These are phyloP conservation scores for Listrodromus nycthemerus DNA, from an alignment of 2,888 invertebrate genomes.

Conservation along the genomic window DNA sequence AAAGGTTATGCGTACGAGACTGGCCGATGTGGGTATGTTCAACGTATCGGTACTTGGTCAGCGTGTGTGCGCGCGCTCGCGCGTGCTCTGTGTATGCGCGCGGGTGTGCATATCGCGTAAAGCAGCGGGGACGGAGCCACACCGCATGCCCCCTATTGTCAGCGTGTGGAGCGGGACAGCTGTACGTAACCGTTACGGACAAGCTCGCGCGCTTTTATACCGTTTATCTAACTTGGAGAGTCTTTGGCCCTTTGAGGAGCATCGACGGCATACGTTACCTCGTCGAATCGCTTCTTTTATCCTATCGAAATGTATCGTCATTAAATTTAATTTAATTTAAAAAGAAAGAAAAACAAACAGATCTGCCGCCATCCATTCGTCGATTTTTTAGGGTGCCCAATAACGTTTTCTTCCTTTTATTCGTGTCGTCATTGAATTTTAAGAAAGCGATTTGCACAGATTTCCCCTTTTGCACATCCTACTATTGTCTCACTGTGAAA, in stretches of 20 bases:
- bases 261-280: background rate
- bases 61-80: too few relatives aligned
- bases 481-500: background rate
- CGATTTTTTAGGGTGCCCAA: too few relatives aligned
- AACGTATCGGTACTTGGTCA: background rate
- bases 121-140: constrained; percentile 38
- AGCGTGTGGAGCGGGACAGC: constrained; percentile 75
- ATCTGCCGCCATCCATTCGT: too few relatives aligned
- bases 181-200: constrained; percentile 76
- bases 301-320: background rate
- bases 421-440: background rate
- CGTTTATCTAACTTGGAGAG: constrained; percentile 46
- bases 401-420: background rate
- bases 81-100: background rate
- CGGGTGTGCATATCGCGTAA: background rate
- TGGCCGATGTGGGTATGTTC: background rate
- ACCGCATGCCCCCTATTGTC: constrained; percentile 75
- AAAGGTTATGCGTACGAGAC: background rate
- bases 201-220: constrained; percentile 30
- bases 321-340: too few relatives aligned
- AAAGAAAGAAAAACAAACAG: too few relatives aligned
- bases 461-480: background rate
- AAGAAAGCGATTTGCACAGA: background rate
- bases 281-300: constrained; percentile 6
- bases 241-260: constrained; percentile 2